Evolutionary conservation across 2,797 vertebrate genomes (phyloP).

Genomic region (Glyptemys insculpta): DNA sequence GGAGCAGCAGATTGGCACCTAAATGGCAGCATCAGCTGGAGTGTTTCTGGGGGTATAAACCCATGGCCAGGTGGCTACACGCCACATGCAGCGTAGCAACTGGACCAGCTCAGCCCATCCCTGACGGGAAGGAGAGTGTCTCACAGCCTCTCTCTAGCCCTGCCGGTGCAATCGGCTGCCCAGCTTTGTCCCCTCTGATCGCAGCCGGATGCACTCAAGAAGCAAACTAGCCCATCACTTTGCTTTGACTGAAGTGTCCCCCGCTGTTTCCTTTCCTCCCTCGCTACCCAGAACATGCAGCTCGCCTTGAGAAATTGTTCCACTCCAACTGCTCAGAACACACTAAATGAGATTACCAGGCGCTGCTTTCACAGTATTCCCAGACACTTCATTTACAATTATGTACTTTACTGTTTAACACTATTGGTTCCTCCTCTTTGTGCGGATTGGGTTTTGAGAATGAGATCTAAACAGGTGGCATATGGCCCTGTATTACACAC

Average conservation of each 20-base stretch:
- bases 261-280: neutral
- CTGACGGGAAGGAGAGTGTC: neutral
- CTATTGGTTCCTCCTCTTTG: neutral
- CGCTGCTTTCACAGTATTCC: neutral
- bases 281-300: conserved; percentile 19
- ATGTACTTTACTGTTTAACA: neutral
- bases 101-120: too few species aligned
- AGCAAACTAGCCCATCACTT: conserved; percentile 34
- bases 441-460: neutral
- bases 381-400: neutral
- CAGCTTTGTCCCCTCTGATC: neutral
- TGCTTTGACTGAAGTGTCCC: conserved; percentile 35
- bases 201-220: conserved; percentile 15
- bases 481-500: neutral
- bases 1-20: neutral
- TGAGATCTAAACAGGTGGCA: neutral
- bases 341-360: neutral
- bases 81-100: neutral
- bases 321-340: conserved; percentile 6
- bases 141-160: neutral
- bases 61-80: neutral
- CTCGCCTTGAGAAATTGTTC: conserved; percentile 34
- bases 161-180: conserved; percentile 19
- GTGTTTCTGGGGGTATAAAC: neutral
- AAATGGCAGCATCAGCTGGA: neutral